A percentile compares a stretch with the other conserved stretches of the same genome.
These are phyloP conservation scores for Pterostichus madidus DNA, from an alignment of 2,888 invertebrate genomes.

Conservation along the genomic window DNA sequence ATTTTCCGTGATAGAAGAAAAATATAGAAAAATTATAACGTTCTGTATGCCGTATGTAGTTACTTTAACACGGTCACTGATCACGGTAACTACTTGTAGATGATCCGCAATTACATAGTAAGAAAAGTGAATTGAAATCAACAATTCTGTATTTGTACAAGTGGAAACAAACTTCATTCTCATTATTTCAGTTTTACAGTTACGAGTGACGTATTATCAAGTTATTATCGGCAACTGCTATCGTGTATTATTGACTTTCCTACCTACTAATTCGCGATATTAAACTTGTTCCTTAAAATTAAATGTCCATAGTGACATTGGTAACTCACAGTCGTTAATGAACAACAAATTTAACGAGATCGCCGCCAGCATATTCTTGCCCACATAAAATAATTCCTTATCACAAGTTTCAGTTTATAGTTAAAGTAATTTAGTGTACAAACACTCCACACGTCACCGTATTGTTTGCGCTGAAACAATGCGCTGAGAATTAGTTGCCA, in stretches of 20 bases:
- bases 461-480: slow-evolving; percentile 60
- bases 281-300: slow-evolving; percentile 15
- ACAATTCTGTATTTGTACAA: slow-evolving; percentile 33
- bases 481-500: slow-evolving; percentile 46
- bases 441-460: slow-evolving; percentile 47
- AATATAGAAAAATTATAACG: slow-evolving; percentile 43
- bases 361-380: slow-evolving; percentile 26
- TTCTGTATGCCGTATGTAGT: slow-evolving; percentile 38
- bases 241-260: slow-evolving; percentile 20
- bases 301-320: slow-evolving; percentile 21
- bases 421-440: slow-evolving; percentile 59
- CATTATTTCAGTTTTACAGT: slow-evolving; percentile 9
- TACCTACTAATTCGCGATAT: slow-evolving; percentile 15
- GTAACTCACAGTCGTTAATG: slow-evolving; percentile 29
- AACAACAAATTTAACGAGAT: slow-evolving; percentile 16
- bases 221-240: slow-evolving; percentile 32
- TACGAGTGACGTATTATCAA: slow-evolving; percentile 6
- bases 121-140: slow-evolving; percentile 44
- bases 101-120: slow-evolving; percentile 41
- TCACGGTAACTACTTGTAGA: slow-evolving; percentile 50
- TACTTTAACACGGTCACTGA: slow-evolving; percentile 46
- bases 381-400: slow-evolving; percentile 45
- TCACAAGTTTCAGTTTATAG: slow-evolving; percentile 54
- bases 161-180: slow-evolving; percentile 6
- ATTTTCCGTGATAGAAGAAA: slow-evolving; percentile 9